Conservation (phyloP, 2,888 invertebrate species). For the Tiliacea aurago region DNA sequence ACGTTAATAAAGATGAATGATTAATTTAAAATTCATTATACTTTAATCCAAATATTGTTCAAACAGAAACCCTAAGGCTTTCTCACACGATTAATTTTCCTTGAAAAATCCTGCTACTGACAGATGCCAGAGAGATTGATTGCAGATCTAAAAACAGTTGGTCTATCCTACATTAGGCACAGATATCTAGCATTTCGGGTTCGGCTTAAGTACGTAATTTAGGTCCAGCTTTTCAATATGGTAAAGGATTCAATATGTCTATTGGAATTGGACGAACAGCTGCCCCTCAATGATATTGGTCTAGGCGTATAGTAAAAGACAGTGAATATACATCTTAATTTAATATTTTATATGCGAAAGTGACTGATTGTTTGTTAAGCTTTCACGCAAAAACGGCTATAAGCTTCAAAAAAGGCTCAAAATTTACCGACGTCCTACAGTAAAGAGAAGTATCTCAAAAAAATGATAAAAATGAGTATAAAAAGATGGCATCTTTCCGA, state of each 20-base stretch:
- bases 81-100: slow-evolving; percentile 51
- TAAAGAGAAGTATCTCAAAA: no score
- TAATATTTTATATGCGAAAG: no score
- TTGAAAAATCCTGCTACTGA: slow-evolving; percentile 47
- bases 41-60: neutral
- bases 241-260: slow-evolving; percentile 32
- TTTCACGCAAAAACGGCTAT: no score
- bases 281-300: slow-evolving; percentile 21
- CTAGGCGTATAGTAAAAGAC: slow-evolving; percentile 5
- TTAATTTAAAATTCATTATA: neutral
- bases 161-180: slow-evolving; percentile 29
- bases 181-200: slow-evolving; percentile 13
- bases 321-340: neutral
- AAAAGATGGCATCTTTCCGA: no score
- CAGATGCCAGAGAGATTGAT: slow-evolving; percentile 62
- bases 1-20: neutral
- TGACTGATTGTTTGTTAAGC: no score
- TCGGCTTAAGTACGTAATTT: slow-evolving; percentile 28
- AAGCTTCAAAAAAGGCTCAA: no score
- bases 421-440: no score
- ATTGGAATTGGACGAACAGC: slow-evolving; percentile 40
- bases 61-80: slow-evolving; percentile 15
- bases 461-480: no score
- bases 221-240: slow-evolving; percentile 29
- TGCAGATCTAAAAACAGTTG: slow-evolving; percentile 53